Percentiles rank a stretch among this genome's conserved stretches.
Conservation (phyloP, 2,888 invertebrate species). For the Pedicia rivosa region DNA sequence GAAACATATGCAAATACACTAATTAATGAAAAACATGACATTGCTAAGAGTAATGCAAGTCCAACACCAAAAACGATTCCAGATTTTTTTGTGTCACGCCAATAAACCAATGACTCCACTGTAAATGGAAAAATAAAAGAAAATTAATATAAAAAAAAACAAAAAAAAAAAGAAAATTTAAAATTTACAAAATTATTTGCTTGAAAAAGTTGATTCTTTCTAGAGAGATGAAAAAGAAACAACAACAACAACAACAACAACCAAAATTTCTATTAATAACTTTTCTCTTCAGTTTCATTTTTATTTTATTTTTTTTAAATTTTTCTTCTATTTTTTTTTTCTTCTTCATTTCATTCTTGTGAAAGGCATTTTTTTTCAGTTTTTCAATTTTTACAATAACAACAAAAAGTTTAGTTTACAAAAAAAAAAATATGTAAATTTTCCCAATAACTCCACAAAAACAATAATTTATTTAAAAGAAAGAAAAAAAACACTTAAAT, state of each 20-base stretch:
- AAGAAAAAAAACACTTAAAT: too few relatives aligned
- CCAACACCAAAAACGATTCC: constrained; percentile 86
- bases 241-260: too few relatives aligned
- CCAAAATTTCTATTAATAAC: too few relatives aligned
- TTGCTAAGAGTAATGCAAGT: constrained; percentile 75
- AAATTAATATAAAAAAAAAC: constrained; percentile 1
- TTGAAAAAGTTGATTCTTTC: not conserved
- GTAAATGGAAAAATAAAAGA: constrained; percentile 29
- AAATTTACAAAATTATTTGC: constrained; percentile 2
- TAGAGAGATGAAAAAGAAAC: constrained; percentile 3
- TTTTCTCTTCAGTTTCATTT: not conserved
- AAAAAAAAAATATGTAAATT: too few relatives aligned
- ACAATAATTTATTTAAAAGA: too few relatives aligned
- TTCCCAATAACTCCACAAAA: too few relatives aligned
- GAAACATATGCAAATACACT: constrained; percentile 88
- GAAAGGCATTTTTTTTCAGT: too few relatives aligned
- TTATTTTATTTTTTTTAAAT: constrained; percentile 2
- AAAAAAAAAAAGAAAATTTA: constrained; percentile 2
- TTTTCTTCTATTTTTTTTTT: too few relatives aligned
- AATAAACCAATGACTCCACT: constrained; percentile 95
- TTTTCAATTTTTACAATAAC: too few relatives aligned
- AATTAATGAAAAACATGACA: constrained; percentile 90
- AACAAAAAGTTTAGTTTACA: too few relatives aligned
- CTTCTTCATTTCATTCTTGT: too few relatives aligned
- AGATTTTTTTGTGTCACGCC: constrained; percentile 91